phyloP scores from a whole-genome alignment of 1,140 invertebrate species.

The Streblospio benedicti region DNA sequence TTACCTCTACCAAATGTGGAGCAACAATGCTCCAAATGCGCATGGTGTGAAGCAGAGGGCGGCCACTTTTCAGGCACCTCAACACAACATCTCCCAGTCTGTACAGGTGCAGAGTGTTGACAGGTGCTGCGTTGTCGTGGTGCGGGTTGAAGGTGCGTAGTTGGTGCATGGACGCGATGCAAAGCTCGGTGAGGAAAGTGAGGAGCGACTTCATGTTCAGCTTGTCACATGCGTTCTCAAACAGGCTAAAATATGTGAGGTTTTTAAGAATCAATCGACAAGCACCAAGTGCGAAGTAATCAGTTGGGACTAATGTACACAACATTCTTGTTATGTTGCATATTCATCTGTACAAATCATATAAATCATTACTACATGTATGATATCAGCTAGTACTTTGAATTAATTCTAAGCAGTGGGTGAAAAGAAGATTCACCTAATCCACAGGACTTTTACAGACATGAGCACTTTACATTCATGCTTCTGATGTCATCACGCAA shows the following conservation, averaged over 20 bases:
- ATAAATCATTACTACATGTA: too few species aligned
- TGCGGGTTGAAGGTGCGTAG: slow-evolving; percentile 46
- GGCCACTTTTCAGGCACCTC: slow-evolving; percentile 71
- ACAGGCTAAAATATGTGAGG: slow-evolving; percentile 44
- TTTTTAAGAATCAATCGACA: too few species aligned
- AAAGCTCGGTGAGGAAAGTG: slow-evolving; percentile 69
- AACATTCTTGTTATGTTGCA: too few species aligned
- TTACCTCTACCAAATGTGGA: slow-evolving; percentile 81
- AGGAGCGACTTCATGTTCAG: slow-evolving; percentile 75
- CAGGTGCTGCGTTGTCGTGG: slow-evolving; percentile 27
- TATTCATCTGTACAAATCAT: too few species aligned
- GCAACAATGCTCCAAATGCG: slow-evolving; percentile 80
- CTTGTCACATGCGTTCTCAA: slow-evolving; percentile 73
- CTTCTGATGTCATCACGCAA: too few species aligned
- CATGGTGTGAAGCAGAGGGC: slow-evolving; percentile 82
- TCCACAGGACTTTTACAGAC: too few species aligned
- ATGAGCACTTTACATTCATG: too few species aligned
- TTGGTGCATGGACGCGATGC: slow-evolving; percentile 71
- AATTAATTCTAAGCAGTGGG: too few species aligned
- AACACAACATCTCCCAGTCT: slow-evolving; percentile 77
- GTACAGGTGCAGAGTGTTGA: slow-evolving; percentile 58
- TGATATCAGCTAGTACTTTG: too few species aligned
- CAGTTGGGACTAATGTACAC: too few species aligned
- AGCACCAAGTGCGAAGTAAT: too few species aligned
- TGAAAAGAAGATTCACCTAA: too few species aligned